These are phyloP conservation scores for Eueides isabella DNA, from an alignment of 1,140 invertebrate genomes.

Conservation along the genomic window DNA sequence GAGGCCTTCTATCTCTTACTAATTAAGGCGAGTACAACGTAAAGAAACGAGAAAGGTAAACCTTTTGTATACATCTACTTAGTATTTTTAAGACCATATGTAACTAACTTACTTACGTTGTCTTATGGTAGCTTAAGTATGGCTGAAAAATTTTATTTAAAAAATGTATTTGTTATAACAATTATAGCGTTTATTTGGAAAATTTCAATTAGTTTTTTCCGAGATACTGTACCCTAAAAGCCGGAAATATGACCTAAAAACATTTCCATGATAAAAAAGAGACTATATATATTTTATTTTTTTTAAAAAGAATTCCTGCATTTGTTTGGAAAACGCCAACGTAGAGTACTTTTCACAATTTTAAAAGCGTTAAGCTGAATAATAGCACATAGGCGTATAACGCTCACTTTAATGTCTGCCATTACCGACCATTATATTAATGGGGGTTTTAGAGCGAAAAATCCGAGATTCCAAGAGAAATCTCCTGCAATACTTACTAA, in stretches of 20 bases:
- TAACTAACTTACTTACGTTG: neutral
- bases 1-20: slow-evolving; percentile 4
- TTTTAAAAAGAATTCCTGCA: neutral
- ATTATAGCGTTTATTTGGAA: too few species aligned
- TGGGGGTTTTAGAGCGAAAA: slow-evolving; percentile 6
- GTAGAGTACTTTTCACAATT: neutral
- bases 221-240: too few species aligned
- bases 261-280: too few species aligned
- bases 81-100: neutral
- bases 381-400: slow-evolving; percentile 1
- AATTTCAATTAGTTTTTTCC: too few species aligned
- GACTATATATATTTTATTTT: too few species aligned
- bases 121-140: too few species aligned
- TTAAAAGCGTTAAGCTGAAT: slow-evolving; percentile 5
- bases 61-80: neutral
- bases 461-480: neutral
- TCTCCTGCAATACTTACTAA: neutral
- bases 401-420: neutral
- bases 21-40: neutral
- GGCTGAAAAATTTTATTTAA: too few species aligned
- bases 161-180: too few species aligned
- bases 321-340: neutral
- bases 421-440: neutral
- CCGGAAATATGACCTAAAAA: too few species aligned
- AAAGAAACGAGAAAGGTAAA: neutral